Base-by-base conservation (phyloP, 1,140 invertebrate species). In the Heliconius hewitsoni region DNA sequence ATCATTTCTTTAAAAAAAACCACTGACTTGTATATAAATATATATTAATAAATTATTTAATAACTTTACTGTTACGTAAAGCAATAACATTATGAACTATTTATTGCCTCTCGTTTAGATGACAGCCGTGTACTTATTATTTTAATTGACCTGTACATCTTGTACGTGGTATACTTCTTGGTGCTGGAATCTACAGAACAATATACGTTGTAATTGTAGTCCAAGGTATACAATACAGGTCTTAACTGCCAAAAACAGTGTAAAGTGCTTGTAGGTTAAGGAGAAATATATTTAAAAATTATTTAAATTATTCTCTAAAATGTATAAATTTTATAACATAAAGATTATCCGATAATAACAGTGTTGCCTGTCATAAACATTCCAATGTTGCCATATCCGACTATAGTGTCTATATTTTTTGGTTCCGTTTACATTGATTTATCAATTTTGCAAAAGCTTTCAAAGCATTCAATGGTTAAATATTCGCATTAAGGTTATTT, bases 211-310 rank as follows among this genome's bases (percentile, higher is more conserved):
- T 66, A 16, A 66, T 66, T 66, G 60, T 66, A 60, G 13, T 72
- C 74, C 74, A 66, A 46, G 74, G 57, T 76, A 19, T 23, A 60
- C 55, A 34, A 13, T 73, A 42, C 55, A 78, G 80, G 84, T 86
- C 75, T 86, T 83, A 74, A 87, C 85, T 90, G 89, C 90, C 90
- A 91, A 90, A 91, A 89, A 87, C 73, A 85, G 72, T 82, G 83
- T 82, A 74, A 60, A 81, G 85, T 86, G 83, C 86, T 84, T 66
- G 74, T 85, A 83, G 83, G 81, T 81, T 84, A 83, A 76, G 81
- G 72, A 79, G 81, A 79, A 80, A 74, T 77, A 77, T 80, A 81
- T 83, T 78, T 80, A 81, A 81, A 37, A 80, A 76, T 78, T 84
- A 81, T 85, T 81, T 81, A 85, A 86, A 82, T 83, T 81, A 82